Percentiles rank a stretch among this genome's conserved stretches.
These are phyloP conservation scores for Tenualosa ilisha DNA, from an alignment of 2,797 vertebrate genomes.

Conservation along the genomic window DNA sequence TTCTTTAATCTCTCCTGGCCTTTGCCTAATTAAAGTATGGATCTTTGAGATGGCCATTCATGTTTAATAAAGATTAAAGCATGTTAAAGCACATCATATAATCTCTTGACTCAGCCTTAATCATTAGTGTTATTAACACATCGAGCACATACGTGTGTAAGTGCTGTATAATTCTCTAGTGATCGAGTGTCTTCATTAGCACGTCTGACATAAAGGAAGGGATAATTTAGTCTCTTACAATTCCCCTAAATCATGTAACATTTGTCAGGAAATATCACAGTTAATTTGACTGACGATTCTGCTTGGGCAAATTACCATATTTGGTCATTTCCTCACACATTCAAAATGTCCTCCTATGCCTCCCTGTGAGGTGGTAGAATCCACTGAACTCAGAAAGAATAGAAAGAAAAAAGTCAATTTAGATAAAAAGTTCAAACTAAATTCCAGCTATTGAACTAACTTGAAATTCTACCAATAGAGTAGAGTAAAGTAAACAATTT, in stretches of 20 bases:
- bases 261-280: background rate
- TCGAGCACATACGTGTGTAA: background rate
- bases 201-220: background rate
- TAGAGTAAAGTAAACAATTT: too few species aligned
- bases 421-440: too few species aligned
- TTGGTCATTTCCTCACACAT: too few species aligned
- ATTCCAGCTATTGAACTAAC: too few species aligned
- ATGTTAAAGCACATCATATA: slow-evolving; percentile 5
- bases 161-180: background rate
- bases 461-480: too few species aligned
- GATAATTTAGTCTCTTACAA: background rate
- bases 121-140: background rate
- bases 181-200: slow-evolving; percentile 14
- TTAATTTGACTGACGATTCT: background rate
- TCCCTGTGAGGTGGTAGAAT: too few species aligned
- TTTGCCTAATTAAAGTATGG: slow-evolving; percentile 20
- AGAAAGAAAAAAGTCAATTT: too few species aligned
- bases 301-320: background rate
- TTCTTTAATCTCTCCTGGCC: background rate
- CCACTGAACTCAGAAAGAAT: too few species aligned
- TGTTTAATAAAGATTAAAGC: slow-evolving; percentile 16
- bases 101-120: background rate
- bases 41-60: background rate
- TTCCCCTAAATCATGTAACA: background rate
- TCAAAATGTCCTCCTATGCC: too few species aligned